Conservation (phyloP, 2,113 vertebrate species). For the Oncorhynchus kisutch region DNA sequence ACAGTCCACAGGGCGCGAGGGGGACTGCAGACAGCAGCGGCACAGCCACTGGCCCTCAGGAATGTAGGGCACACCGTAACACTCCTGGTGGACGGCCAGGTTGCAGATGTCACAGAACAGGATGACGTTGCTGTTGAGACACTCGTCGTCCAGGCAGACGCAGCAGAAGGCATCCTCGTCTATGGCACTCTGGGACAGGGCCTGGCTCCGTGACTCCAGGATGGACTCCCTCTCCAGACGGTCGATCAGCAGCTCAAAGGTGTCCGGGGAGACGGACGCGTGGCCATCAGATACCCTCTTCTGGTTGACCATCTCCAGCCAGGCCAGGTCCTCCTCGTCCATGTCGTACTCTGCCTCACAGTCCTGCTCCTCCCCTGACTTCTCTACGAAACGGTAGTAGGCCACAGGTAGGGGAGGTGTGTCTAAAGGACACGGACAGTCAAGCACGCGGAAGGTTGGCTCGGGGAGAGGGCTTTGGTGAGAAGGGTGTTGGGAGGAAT, state of each 20-base stretch:
- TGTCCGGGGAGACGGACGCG: slow-evolving; percentile 82
- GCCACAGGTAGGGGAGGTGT: slow-evolving; percentile 80
- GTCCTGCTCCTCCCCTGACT: slow-evolving; percentile 85
- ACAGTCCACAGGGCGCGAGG: slow-evolving; percentile 91
- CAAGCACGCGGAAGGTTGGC: slow-evolving; percentile 85
- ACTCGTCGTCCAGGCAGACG: slow-evolving; percentile 96
- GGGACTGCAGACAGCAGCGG: slow-evolving; percentile 95
- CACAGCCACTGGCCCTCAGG: slow-evolving; percentile 98
- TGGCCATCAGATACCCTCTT: slow-evolving; percentile 87
- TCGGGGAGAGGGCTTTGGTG: slow-evolving; percentile 80
- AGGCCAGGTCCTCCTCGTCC: slow-evolving; percentile 96
- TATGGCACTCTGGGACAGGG: slow-evolving; percentile 83
- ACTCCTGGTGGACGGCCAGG: slow-evolving; percentile 96
- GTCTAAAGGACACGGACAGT: slow-evolving; percentile 73
- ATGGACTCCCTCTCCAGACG: slow-evolving; percentile 93
- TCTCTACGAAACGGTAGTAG: slow-evolving; percentile 91
- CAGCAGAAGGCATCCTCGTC: slow-evolving; percentile 97
- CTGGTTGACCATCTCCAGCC: slow-evolving; percentile 96
- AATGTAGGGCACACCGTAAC: slow-evolving; percentile 95
- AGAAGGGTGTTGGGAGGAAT: slow-evolving; percentile 65
- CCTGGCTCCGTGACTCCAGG: slow-evolving; percentile 87
- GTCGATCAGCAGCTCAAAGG: slow-evolving; percentile 92
- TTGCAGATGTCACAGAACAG: slow-evolving; percentile 99
- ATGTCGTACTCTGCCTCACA: slow-evolving; percentile 94
- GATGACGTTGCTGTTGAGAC: slow-evolving; percentile 97